These are phyloP conservation scores for silkworm (Bombyx mori) DNA, from an alignment of 1,140 invertebrate species.

Conservation along the genomic window DNA sequence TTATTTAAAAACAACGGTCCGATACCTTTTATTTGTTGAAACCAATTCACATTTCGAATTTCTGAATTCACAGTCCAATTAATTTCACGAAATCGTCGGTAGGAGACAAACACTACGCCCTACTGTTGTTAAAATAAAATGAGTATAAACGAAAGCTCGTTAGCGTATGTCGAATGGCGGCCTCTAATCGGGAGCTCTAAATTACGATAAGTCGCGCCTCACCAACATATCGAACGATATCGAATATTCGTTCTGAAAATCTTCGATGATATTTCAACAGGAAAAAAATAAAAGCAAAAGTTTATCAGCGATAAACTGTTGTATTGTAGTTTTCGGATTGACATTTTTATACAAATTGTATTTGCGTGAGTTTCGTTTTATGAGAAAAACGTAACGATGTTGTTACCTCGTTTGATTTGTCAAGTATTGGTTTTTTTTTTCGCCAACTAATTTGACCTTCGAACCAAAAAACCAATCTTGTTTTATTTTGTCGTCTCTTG, in stretches of 20 bases:
- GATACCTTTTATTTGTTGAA: too few species aligned
- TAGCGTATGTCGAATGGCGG: conserved; percentile 56
- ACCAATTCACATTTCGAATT: conserved; percentile 1
- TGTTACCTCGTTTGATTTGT: too few species aligned
- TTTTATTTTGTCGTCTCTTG: conserved; percentile 20
- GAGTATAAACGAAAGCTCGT: conserved; percentile 63
- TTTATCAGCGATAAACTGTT: too few species aligned
- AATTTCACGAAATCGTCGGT: conserved; percentile 52
- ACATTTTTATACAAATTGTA: too few species aligned
- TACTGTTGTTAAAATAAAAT: conserved; percentile 62
- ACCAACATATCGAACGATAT: conserved; percentile 35
- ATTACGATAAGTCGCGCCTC: conserved; percentile 62
- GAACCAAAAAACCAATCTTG: conserved; percentile 14
- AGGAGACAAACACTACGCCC: conserved; percentile 55
- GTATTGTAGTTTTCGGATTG: too few species aligned
- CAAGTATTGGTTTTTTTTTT: too few species aligned
- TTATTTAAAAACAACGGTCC: not conserved
- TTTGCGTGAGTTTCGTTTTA: too few species aligned
- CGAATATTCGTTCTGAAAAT: conserved; percentile 61
- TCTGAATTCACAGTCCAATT: conserved; percentile 51
- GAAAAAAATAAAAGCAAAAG: too few species aligned
- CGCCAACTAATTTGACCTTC: conserved; percentile 15
- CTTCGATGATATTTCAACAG: conserved; percentile 7
- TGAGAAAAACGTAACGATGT: too few species aligned
- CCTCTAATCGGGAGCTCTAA: conserved; percentile 65